Evolutionary conservation across 2,888 invertebrate genomes (phyloP), one percentile per base, ranked within the genome.

Genomic region (Thymelicus acteon): DNA sequence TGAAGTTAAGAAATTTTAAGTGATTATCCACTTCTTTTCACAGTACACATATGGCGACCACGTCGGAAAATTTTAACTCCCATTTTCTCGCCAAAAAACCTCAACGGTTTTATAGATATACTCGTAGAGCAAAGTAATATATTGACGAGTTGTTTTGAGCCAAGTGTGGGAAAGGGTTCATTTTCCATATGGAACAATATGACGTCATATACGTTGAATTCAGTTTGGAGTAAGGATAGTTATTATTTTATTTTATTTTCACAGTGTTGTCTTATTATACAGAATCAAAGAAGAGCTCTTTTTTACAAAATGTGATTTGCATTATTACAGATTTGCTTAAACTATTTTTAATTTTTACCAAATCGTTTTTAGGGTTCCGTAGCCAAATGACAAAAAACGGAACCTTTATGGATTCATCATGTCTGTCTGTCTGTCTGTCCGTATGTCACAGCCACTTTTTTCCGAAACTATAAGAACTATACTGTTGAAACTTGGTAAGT

Each of bases 11-110:
- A 44, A 44, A 6, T 44, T 44, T 44, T 44, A 44, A 44, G 1
- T 44, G 8, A 44, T 7, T 44, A 10, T 44, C 44, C 7, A 44
- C 44, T 10, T 44, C 44, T 13, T 13, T 48, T 6, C 48, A n/a
- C 58, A 86, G 87, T 82, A 6, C 70, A 78, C 15, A 82, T 85
- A 8, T 87, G 87, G 87, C 80, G 85, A 19, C 82, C 84, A 0
- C 83, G 86, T 10, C 85, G 86, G 4, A 87, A 85, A 57, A 60
- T 83, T 15, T 61, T 87, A 0, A 79, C 82, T 0, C 82, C 86
- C 0, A 80, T 79, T 2, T 85, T 86, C 71, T 77, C 77, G 0
- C 76, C 75, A 0, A 84, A 80, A 67, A 82, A 82, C 48, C 72
- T 86, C 12, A 72, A 77, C 7, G 74, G 76, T 19, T 85, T 83